Base-by-base conservation (phyloP, 2,888 invertebrate species). In the Danaus chrysippus region DNA sequence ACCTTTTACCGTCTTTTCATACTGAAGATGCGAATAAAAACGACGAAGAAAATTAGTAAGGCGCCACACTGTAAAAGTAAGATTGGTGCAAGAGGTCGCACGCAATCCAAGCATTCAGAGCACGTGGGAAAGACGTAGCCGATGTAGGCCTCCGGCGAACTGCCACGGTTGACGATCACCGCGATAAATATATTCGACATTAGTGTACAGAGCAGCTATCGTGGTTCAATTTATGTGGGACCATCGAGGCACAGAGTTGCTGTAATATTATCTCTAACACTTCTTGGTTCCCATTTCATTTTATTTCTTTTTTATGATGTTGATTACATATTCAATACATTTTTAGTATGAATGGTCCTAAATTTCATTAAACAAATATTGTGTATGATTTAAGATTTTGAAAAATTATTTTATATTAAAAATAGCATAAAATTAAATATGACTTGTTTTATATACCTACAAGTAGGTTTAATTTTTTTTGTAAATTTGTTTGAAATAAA, bases 101-200 rank as follows among this genome's bases (percentile, higher is more conserved):
- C 89, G 91, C 90, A 87, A 91, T 88, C 82, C 82, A 78, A 86
- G 86, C 89, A 90, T 90, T 91, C 86, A 74, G 84, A 77, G 83
- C 91, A 91, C 89, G 91, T 90, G 91, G 91, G 91, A 91, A 91
- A 81, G 82, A 80, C 74, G 72, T 70, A 74, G 76, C 74, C 74
- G 72, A 84, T 88, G 87, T 79, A 71, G 79, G 86, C 89, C 84
- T 72, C 74, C 70, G 89, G 89, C 88, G 73, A 80, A 75, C 78
- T 77, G 82, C 83, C 79, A 79, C 82, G 77, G 91, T 90, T 91
- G 91, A 91, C 91, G 90, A 90, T 91, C 79, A 78, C 81, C 76
- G 76, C 84, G 88, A 89, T 90, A 89, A 87, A 88, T 87, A 84
- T 85, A 82, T 84, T 81, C 82, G 81, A 81, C 87, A 87, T 87